These are phyloP conservation scores for Odontocolon sp. DNA, from an alignment of 2,888 invertebrate species.

Conservation along the genomic window DNA sequence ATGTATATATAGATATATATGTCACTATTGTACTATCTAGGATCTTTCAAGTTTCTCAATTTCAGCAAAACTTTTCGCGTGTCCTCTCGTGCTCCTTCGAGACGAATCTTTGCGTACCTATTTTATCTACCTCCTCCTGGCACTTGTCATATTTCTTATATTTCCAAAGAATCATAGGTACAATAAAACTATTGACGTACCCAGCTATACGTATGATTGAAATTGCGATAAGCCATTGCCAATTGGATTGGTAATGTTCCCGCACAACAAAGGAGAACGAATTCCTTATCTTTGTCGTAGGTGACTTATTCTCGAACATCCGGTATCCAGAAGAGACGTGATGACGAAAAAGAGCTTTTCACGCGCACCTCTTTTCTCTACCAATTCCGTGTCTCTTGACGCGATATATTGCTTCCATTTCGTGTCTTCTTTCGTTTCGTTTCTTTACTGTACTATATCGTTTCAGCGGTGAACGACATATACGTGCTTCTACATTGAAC, in stretches of 20 bases:
- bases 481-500: background rate
- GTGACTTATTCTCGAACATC: background rate
- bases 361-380: conserved; percentile 17
- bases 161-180: background rate
- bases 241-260: too few relatives aligned
- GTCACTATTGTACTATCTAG: conserved; percentile 40
- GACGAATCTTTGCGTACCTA: conserved; percentile 24
- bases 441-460: background rate
- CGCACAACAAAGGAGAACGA: background rate
- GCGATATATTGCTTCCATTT: conserved; percentile 51
- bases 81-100: conserved; percentile 6
- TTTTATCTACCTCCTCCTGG: conserved; percentile 15
- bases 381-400: conserved; percentile 21
- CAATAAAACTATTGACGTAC: background rate
- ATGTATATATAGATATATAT: conserved; percentile 14
- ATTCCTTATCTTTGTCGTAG: conserved; percentile 9
- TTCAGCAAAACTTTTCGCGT: conserved; percentile 44
- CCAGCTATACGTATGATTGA: background rate
- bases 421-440: conserved; percentile 9
- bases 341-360: conserved; percentile 11
- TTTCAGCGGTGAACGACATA: too few relatives aligned
- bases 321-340: conserved; percentile 11
- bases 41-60: conserved; percentile 55
- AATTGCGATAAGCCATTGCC: conserved; percentile 49
- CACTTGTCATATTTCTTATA: conserved; percentile 16